phyloP scores from a whole-genome alignment of 2,797 vertebrate species.

The Linurgus olivaceus region DNA sequence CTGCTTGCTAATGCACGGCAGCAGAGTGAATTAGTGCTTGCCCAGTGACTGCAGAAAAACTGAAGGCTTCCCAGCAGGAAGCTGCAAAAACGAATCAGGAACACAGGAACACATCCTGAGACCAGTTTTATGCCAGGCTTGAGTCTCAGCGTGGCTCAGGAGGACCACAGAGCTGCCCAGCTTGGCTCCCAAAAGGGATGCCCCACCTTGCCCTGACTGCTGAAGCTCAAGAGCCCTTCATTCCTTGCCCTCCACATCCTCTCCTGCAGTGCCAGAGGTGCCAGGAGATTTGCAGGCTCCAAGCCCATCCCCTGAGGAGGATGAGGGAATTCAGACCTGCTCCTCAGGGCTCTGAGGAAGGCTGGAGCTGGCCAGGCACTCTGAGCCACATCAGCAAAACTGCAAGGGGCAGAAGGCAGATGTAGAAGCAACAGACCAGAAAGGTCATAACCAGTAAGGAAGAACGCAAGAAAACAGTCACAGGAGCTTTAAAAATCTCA shows the following conservation, averaged over 20 bases:
- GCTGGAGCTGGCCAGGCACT: not conserved
- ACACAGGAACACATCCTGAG: not conserved
- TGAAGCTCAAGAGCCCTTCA: not conserved
- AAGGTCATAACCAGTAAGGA: not conserved
- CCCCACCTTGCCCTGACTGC: fast-evolving
- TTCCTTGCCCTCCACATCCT: not conserved
- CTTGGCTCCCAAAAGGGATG: not conserved
- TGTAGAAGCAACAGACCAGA: not conserved
- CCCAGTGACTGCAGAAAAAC: not conserved
- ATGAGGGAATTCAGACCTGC: not conserved
- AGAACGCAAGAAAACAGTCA: not conserved
- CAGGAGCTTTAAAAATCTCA: not conserved
- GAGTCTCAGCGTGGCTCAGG: not conserved
- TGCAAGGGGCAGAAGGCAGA: not conserved
- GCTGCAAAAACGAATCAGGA: not conserved
- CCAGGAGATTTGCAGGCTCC: not conserved
- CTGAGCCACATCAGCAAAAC: not conserved
- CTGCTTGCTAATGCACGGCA: not conserved
- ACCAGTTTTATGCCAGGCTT: not conserved
- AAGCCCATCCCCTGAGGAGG: not conserved
- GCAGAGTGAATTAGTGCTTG: not conserved
- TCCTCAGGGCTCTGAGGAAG: not conserved
- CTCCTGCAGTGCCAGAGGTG: not conserved
- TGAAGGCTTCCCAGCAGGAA: not conserved
- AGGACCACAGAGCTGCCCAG: not conserved